phyloP scores from a whole-genome alignment of 2,888 invertebrate genomes.

The Beris morrisii region DNA sequence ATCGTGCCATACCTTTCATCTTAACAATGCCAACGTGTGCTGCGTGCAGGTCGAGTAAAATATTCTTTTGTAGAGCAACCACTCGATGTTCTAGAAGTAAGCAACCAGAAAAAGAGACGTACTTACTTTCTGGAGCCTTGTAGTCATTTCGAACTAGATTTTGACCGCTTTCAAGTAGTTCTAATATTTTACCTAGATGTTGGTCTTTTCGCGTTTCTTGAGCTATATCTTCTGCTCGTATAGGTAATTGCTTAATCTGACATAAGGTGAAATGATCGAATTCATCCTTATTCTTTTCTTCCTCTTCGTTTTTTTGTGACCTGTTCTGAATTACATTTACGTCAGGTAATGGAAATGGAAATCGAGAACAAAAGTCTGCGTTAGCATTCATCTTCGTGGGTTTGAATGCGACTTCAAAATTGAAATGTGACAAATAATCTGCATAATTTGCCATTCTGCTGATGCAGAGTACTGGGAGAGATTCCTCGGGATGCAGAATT shows the following conservation, averaged over 20 bases:
- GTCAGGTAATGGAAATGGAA: neutral
- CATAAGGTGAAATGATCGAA: conserved; percentile 35
- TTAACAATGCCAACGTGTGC: conserved; percentile 33
- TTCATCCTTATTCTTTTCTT: conserved; percentile 27
- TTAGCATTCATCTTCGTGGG: conserved; percentile 13
- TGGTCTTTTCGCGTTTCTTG: conserved; percentile 34
- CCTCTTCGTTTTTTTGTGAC: neutral
- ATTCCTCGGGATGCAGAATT: conserved; percentile 4
- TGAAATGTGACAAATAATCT: conserved; percentile 13
- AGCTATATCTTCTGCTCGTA: conserved; percentile 29
- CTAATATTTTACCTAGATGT: conserved; percentile 31
- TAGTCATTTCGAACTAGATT: neutral
- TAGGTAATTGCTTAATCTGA: conserved; percentile 37
- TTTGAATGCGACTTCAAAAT: conserved; percentile 12
- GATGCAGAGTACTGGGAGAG: conserved; percentile 24
- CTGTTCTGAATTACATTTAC: no score
- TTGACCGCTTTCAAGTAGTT: conserved; percentile 27
- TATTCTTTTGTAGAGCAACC: conserved; percentile 1
- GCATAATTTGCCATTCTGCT: conserved; percentile 26
- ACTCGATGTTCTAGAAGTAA: conserved; percentile 5
- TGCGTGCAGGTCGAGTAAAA: conserved; percentile 30
- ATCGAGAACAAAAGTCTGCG: conserved; percentile 20
- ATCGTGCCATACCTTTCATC: conserved; percentile 35
- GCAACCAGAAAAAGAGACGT: neutral
- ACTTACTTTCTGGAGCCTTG: conserved; percentile 18